Conservation (phyloP, 2,797 vertebrate species). For the Menidia menidia region DNA sequence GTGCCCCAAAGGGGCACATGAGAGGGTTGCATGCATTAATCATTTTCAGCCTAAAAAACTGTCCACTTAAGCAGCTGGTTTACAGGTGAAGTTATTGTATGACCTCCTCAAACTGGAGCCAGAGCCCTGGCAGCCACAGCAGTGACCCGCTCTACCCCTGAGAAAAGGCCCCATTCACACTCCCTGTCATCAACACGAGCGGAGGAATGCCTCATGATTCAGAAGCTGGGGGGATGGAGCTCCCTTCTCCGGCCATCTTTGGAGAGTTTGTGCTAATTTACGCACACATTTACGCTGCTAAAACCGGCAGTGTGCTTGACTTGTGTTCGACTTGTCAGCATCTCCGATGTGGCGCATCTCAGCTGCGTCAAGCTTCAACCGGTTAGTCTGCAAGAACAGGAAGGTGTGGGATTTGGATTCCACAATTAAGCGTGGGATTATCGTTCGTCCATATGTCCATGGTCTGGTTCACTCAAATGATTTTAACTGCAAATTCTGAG, state of each 20-base stretch:
- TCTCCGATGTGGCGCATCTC: slow-evolving; percentile 80
- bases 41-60: not conserved
- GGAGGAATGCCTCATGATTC: slow-evolving; percentile 3
- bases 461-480: not conserved
- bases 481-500: not conserved
- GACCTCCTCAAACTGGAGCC: slow-evolving; percentile 14
- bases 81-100: not conserved
- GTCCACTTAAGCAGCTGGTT: not conserved
- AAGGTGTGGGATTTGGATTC: slow-evolving; percentile 16
- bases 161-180: slow-evolving; percentile 20
- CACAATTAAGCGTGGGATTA: slow-evolving; percentile 48
- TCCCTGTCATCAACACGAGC: not conserved
- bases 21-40: no score
- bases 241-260: slow-evolving; percentile 53
- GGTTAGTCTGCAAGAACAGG: slow-evolving; percentile 6
- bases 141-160: slow-evolving; percentile 1
- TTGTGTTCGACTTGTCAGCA: slow-evolving; percentile 65
- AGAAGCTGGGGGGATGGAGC: not conserved
- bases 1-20: no score
- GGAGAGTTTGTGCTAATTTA: slow-evolving; percentile 57
- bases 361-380: slow-evolving; percentile 21
- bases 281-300: slow-evolving; percentile 54
- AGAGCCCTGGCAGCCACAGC: not conserved
- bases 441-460: no score
- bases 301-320: slow-evolving; percentile 44